Evolutionary conservation across 1,140 invertebrate species (phyloP).

Genomic region (Drosophila pruinosa): DNA sequence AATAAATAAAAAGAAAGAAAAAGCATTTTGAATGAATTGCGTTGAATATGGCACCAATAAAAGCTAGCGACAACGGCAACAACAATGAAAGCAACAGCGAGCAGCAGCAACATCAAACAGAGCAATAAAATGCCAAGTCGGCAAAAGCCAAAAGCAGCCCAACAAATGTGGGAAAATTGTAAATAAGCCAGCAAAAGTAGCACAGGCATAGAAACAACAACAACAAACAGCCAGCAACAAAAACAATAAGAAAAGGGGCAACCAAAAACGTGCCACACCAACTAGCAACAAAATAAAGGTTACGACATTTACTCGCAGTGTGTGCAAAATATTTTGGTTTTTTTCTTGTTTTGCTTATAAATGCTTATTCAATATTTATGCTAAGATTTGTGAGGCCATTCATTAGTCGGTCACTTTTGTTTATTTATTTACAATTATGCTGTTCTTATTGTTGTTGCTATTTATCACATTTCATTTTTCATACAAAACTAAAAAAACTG

Average conservation of each 20-base stretch:
- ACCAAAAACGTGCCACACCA: slow-evolving; percentile 40
- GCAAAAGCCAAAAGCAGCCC: slow-evolving; percentile 49
- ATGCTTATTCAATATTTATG: slow-evolving; percentile 32
- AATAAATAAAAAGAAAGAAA: slow-evolving; percentile 44
- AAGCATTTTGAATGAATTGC: slow-evolving; percentile 56
- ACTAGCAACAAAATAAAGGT: slow-evolving; percentile 35
- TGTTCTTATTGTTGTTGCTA: not conserved
- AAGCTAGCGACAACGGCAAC: slow-evolving; percentile 8
- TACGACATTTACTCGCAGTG: slow-evolving; percentile 18
- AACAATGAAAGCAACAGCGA: not conserved
- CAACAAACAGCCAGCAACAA: not conserved
- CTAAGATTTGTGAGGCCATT: slow-evolving; percentile 3
- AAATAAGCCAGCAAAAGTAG: slow-evolving; percentile 65
- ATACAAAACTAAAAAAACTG: not conserved
- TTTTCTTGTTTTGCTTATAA: not conserved
- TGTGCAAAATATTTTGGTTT: slow-evolving; percentile 15
- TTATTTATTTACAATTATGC: not conserved
- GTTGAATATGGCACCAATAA: slow-evolving; percentile 68
- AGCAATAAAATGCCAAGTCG: slow-evolving; percentile 46
- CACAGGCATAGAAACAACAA: slow-evolving; percentile 36
- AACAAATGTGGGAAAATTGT: slow-evolving; percentile 66
- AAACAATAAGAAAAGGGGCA: slow-evolving; percentile 1
- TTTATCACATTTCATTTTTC: slow-evolving; percentile 14
- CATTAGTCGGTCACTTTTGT: not conserved
- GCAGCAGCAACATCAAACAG: slow-evolving; percentile 27